Percentiles rank a stretch among this genome's conserved stretches.
Evolutionary conservation across 2,113 vertebrate genomes (phyloP).

Genomic region (Ursus arctos): DNA sequence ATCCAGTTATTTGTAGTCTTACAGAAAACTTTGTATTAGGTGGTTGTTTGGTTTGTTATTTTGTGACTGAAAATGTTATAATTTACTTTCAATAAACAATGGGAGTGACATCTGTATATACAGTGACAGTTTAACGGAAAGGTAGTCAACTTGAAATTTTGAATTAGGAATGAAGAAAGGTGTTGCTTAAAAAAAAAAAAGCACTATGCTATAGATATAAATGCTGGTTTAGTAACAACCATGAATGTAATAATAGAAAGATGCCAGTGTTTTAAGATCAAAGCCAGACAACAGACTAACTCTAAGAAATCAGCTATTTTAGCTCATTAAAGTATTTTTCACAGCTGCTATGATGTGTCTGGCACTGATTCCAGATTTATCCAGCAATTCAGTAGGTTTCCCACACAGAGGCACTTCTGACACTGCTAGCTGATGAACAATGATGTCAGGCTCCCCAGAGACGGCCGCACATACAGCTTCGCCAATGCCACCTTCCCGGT

Average conservation of each 20-base stretch:
- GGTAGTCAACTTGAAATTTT: not conserved
- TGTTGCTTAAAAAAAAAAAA: not conserved
- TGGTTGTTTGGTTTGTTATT: not conserved
- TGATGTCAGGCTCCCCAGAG: conserved; percentile 88
- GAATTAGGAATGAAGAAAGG: conserved; percentile 1
- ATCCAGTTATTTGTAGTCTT: not conserved
- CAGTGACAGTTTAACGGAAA: conserved; percentile 1
- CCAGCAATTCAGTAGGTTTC: conserved; percentile 90
- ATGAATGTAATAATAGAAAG: conserved; percentile 24
- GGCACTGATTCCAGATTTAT: conserved; percentile 91
- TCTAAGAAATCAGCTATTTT: conserved; percentile 49
- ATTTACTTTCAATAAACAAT: not conserved
- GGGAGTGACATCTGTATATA: not conserved
- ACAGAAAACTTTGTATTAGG: not conserved
- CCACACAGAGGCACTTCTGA: conserved; percentile 89
- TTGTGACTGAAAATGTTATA: conserved; percentile 9
- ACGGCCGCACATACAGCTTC: conserved; percentile 92
- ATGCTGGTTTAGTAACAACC: not conserved
- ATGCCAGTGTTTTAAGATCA: not conserved
- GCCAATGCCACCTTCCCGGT: conserved; percentile 93
- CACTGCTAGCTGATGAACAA: conserved; percentile 91
- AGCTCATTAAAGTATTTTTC: conserved; percentile 88
- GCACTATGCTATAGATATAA: not conserved
- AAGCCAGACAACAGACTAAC: not conserved
- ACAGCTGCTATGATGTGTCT: conserved; percentile 90